These are phyloP conservation scores for Rhadina sibilatrix DNA, from an alignment of 2,113 vertebrate genomes.

Conservation along the genomic window DNA sequence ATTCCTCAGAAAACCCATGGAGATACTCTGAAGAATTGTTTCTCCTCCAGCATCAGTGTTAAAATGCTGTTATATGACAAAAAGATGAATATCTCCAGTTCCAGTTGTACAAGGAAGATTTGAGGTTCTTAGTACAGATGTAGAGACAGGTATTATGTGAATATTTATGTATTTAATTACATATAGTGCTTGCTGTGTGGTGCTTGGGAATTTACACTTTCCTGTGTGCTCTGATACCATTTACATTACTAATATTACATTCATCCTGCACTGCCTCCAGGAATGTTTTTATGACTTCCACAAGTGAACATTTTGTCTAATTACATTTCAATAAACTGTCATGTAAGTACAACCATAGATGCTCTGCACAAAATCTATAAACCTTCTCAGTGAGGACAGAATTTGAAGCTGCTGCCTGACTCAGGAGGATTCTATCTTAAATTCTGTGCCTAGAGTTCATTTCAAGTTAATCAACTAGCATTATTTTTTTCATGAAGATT, in stretches of 20 bases:
- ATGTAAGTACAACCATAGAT: neutral
- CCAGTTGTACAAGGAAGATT: neutral
- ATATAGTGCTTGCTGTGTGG: neutral
- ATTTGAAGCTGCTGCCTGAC: neutral
- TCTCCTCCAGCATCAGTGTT: neutral
- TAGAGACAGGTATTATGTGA: neutral
- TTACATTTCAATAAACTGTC: neutral
- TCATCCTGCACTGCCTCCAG: neutral
- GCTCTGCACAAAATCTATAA: neutral
- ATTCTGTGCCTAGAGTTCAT: neutral
- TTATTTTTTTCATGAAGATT: neutral
- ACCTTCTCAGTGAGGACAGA: neutral
- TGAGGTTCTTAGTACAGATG: neutral
- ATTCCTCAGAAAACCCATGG: neutral
- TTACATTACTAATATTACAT: neutral
- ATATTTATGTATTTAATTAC: conserved; percentile 16
- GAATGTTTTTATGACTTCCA: neutral
- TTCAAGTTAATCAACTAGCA: neutral
- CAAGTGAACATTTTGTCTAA: neutral
- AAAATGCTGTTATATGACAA: neutral
- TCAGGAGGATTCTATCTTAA: neutral
- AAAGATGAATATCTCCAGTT: neutral
- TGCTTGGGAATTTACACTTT: neutral
- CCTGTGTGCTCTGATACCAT: neutral
- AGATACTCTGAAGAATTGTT: neutral